Conservation (phyloP, 2,113 vertebrate species). For the Petrocephalus microphthalmus region DNA sequence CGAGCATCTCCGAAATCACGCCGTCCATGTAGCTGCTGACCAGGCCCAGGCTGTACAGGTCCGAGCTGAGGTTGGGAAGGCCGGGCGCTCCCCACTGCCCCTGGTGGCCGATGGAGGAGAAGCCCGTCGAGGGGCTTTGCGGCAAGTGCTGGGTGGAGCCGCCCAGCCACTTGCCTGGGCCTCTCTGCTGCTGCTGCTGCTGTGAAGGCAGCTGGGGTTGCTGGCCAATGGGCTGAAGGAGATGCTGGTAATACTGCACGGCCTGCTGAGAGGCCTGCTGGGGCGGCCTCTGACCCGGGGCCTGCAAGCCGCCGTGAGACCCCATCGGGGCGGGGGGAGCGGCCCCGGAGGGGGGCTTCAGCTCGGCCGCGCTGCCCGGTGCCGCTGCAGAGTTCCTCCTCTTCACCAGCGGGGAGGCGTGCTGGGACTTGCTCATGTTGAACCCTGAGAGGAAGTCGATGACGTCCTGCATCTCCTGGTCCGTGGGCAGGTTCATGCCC, state of each 20-base stretch:
- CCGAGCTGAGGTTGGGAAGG: conserved; percentile 85
- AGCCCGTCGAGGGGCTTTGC: conserved; percentile 57
- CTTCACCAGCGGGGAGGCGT: conserved; percentile 84
- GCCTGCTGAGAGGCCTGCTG: conserved; percentile 65
- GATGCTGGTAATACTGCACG: conserved; percentile 85
- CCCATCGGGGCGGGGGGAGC: conserved; percentile 64
- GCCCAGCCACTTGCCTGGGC: conserved; percentile 76
- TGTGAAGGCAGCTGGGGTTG: conserved; percentile 58
- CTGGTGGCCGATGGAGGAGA: conserved; percentile 75
- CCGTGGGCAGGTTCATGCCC: conserved; percentile 93
- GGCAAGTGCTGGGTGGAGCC: conserved; percentile 66
- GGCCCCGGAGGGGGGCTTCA: conserved; percentile 71
- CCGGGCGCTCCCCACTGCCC: conserved; percentile 81
- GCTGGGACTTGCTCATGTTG: conserved; percentile 97
- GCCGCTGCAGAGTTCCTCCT: conserved; percentile 85
- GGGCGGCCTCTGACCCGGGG: conserved; percentile 40
- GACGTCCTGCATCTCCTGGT: conserved; percentile 99
- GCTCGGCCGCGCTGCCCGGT: conserved; percentile 72
- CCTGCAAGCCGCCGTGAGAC: conserved; percentile 66
- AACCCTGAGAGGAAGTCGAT: conserved; percentile 98
- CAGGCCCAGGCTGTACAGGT: conserved; percentile 90
- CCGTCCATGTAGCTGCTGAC: conserved; percentile 98
- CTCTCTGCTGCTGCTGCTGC: conserved; percentile 54
- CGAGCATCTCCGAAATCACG: conserved; percentile 90
- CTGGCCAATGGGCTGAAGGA: conserved; percentile 81